Percentiles rank a stretch among this genome's conserved stretches.
Evolutionary conservation across 2,888 invertebrate species (phyloP).

Genomic region (Acleris cristana): DNA sequence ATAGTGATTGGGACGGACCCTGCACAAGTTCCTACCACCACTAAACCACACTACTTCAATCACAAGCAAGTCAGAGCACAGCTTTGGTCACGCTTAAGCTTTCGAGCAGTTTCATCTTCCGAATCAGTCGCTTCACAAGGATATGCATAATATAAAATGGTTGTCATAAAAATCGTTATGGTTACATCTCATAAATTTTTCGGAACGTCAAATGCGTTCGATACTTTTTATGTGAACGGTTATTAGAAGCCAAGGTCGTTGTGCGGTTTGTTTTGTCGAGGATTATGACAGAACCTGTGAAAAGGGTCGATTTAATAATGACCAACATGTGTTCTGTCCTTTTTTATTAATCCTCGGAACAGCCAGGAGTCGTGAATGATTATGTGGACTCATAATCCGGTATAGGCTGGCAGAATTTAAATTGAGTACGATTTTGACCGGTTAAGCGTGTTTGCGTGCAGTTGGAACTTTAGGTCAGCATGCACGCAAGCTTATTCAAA

Average conservation of each 20-base stretch:
- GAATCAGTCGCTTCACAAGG: slow-evolving; percentile 14
- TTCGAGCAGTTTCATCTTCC: background rate
- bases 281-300: slow-evolving; percentile 55
- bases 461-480: background rate
- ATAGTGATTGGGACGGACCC: no score
- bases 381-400: slow-evolving; percentile 35
- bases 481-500: background rate
- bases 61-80: background rate
- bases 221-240: slow-evolving; percentile 49
- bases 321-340: slow-evolving; percentile 50
- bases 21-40: no score
- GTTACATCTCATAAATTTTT: slow-evolving; percentile 64
- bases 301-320: slow-evolving; percentile 58
- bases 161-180: slow-evolving; percentile 59
- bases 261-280: slow-evolving; percentile 64
- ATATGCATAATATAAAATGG: slow-evolving; percentile 44
- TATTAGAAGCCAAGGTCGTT: slow-evolving; percentile 55
- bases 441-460: slow-evolving; percentile 12
- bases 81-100: slow-evolving; percentile 7
- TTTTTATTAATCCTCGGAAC: slow-evolving; percentile 39
- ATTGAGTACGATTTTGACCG: slow-evolving; percentile 19
- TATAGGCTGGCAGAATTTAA: slow-evolving; percentile 26
- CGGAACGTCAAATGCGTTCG: slow-evolving; percentile 50
- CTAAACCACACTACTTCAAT: no score
- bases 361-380: slow-evolving; percentile 43